These are phyloP conservation scores for Pseudochaenichthys georgianus DNA, from an alignment of 2,797 vertebrate genomes.

Conservation along the genomic window DNA sequence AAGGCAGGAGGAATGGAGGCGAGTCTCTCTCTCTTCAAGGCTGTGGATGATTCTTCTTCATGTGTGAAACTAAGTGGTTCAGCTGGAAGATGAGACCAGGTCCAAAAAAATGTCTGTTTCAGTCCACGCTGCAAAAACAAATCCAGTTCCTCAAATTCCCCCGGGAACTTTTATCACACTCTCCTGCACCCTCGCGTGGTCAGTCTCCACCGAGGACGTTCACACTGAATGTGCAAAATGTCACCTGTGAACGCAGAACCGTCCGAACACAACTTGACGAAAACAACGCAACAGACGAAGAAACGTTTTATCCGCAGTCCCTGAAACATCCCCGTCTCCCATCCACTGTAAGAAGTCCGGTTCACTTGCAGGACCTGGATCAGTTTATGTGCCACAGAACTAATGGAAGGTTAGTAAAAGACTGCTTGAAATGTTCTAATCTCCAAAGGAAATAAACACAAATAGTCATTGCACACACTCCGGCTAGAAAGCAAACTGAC, in stretches of 20 bases:
- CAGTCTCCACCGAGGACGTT: slow-evolving; percentile 38
- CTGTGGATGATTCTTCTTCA: slow-evolving; percentile 18
- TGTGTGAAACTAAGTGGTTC: slow-evolving; percentile 65
- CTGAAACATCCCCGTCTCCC: slow-evolving; percentile 47
- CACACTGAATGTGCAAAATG: slow-evolving; percentile 71
- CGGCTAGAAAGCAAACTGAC: slow-evolving; percentile 38
- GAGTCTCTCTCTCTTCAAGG: slow-evolving; percentile 51
- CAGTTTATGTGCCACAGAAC: slow-evolving; percentile 84
- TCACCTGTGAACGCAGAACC: slow-evolving; percentile 43
- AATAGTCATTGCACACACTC: slow-evolving; percentile 90
- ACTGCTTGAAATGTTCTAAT: slow-evolving; percentile 70
- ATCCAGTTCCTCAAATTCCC: slow-evolving; percentile 38
- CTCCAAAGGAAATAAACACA: slow-evolving; percentile 74
- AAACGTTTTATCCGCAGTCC: slow-evolving; percentile 7
- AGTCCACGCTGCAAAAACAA: slow-evolving; percentile 54
- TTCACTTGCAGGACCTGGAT: slow-evolving; percentile 42
- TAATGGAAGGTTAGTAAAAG: slow-evolving; percentile 54
- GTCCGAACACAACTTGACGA: no score
- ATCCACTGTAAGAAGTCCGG: slow-evolving; percentile 20
- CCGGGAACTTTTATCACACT: slow-evolving; percentile 32
- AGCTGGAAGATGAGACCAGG: slow-evolving; percentile 26
- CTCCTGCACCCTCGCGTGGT: slow-evolving; percentile 20
- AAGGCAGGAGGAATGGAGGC: slow-evolving; percentile 43
- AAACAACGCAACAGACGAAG: slow-evolving; percentile 28
- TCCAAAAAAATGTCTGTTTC: slow-evolving; percentile 41